These are phyloP conservation scores for Agrypnia vestita DNA, from an alignment of 1,140 invertebrate genomes.

Conservation along the genomic window DNA sequence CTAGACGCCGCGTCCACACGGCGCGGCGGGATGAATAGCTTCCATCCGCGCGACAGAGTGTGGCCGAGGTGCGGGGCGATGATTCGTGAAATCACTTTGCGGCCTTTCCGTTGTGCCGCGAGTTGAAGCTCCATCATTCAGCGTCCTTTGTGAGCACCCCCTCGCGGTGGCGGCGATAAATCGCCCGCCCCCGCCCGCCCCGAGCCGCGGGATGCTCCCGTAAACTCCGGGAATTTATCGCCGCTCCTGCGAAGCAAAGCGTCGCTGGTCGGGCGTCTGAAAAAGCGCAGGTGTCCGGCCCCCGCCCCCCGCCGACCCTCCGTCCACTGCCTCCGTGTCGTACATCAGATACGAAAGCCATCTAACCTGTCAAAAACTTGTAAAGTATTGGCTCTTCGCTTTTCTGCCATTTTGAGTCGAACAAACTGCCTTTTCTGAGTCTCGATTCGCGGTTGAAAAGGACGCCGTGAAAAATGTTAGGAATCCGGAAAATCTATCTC, in stretches of 20 bases:
- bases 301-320: conserved; percentile 9
- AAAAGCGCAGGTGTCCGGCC: conserved; percentile 61
- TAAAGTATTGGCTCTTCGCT: conserved; percentile 69
- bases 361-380: conserved; percentile 75
- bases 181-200: conserved; percentile 48
- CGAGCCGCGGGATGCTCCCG: conserved; percentile 50
- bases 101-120: conserved; percentile 49
- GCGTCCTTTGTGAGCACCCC: conserved; percentile 54
- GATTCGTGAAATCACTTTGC: conserved; percentile 61
- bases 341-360: conserved; percentile 64
- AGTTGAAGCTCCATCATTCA: conserved; percentile 58
- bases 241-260: conserved; percentile 57
- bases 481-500: conserved; percentile 27
- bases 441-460: conserved; percentile 53
- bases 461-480: conserved; percentile 43
- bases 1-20: conserved; percentile 6
- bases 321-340: conserved; percentile 56
- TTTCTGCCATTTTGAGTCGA: conserved; percentile 59
- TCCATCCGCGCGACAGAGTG: conserved; percentile 48
- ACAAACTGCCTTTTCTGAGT: conserved; percentile 55
- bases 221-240: conserved; percentile 58
- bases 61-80: conserved; percentile 54
- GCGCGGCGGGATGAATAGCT: conserved; percentile 36
- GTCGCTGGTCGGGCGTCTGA: conserved; percentile 56
- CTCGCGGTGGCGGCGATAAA: conserved; percentile 52